Evolutionary conservation across 2,797 vertebrate genomes (phyloP).

Genomic region (Sitta carolinensis): DNA sequence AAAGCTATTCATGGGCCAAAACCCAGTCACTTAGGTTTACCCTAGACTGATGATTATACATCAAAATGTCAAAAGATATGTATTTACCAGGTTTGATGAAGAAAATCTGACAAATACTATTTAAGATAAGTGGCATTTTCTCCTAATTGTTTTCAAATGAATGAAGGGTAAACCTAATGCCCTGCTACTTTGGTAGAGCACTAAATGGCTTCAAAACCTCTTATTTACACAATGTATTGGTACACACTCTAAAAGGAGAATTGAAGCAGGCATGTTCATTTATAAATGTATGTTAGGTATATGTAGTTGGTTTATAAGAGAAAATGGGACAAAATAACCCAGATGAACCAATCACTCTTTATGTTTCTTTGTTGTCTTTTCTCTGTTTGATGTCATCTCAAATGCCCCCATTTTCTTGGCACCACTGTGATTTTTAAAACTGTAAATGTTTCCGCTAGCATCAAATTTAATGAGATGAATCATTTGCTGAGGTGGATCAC

Average conservation of each 20-base stretch:
- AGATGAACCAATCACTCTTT: background rate
- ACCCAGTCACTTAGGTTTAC: conserved; percentile 79
- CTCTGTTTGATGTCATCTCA: background rate
- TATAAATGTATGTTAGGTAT: conserved; percentile 13
- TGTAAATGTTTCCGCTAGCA: background rate
- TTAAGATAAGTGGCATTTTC: conserved; percentile 81
- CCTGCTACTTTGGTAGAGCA: conserved; percentile 69
- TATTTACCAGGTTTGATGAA: conserved; percentile 83
- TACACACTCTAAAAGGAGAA: conserved; percentile 40
- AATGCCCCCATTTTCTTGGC: background rate
- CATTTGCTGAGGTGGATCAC: background rate
- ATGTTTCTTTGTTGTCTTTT: background rate
- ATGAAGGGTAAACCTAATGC: conserved; percentile 78
- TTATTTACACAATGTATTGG: conserved; percentile 58
- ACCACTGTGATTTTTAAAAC: background rate
- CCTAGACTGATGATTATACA: conserved; percentile 77
- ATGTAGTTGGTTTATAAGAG: background rate
- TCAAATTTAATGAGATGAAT: background rate
- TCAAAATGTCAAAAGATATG: conserved; percentile 81
- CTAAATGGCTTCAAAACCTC: conserved; percentile 74
- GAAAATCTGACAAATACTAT: conserved; percentile 82
- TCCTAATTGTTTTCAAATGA: conserved; percentile 82
- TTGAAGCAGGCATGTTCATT: background rate
- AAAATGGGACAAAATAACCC: background rate
- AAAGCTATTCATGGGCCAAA: conserved; percentile 80